Evolutionary conservation across 2,888 invertebrate genomes (phyloP).

Genomic region (Synergus japonicus): DNA sequence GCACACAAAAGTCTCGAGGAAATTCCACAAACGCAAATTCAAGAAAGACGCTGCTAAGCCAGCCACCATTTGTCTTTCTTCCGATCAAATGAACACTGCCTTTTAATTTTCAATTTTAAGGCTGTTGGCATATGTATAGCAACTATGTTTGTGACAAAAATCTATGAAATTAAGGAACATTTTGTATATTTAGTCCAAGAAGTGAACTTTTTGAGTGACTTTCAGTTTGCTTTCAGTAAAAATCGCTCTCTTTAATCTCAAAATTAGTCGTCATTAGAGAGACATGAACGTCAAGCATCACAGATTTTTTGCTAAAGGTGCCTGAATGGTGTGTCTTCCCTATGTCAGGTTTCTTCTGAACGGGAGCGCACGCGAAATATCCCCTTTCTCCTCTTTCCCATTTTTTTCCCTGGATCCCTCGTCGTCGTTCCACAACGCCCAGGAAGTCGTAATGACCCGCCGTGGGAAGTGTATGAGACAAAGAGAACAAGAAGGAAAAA

Average conservation of each 20-base stretch:
- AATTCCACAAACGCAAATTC: background rate
- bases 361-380: conserved; percentile 57
- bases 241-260: background rate
- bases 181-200: no score
- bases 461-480: conserved; percentile 69
- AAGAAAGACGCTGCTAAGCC: background rate
- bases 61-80: background rate
- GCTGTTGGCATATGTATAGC: background rate
- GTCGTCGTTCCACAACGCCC: conserved; percentile 62
- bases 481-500: conserved; percentile 43
- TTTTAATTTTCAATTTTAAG: background rate
- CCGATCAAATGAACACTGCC: background rate
- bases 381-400: conserved; percentile 51
- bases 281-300: background rate
- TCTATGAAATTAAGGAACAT: no score
- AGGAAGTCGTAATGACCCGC: conserved; percentile 74
- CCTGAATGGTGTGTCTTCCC: background rate
- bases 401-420: conserved; percentile 45
- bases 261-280: background rate
- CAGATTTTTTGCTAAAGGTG: background rate
- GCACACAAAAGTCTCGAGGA: background rate
- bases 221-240: background rate
- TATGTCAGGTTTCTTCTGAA: conserved; percentile 40
- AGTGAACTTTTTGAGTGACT: background rate
- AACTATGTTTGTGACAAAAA: no score